These are phyloP conservation scores for Nephotettix cincticeps DNA, from an alignment of 1,140 invertebrate genomes.

Conservation along the genomic window DNA sequence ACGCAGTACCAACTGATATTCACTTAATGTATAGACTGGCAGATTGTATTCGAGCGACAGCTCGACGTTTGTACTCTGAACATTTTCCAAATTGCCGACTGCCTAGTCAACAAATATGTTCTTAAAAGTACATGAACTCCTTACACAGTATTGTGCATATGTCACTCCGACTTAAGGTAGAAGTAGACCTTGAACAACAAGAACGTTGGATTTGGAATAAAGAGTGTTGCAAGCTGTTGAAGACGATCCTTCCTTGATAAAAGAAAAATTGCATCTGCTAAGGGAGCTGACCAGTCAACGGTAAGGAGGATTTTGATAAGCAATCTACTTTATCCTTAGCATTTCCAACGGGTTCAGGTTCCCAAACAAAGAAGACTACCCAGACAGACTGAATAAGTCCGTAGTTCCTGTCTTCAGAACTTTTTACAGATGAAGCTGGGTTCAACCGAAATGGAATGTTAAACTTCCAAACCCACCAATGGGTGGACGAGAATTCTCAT, in stretches of 20 bases:
- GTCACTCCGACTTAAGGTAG: too few relatives aligned
- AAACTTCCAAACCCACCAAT: slow-evolving; percentile 47
- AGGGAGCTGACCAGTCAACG: neutral
- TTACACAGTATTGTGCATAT: too few relatives aligned
- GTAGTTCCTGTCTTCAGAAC: slow-evolving; percentile 9
- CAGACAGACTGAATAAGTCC: neutral
- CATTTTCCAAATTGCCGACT: too few relatives aligned
- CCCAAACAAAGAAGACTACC: neutral
- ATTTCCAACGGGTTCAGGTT: neutral
- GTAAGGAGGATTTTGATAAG: neutral
- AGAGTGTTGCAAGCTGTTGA: too few relatives aligned
- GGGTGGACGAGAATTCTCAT: slow-evolving; percentile 46
- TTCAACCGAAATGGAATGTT: slow-evolving; percentile 44
- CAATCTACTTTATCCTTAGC: neutral
- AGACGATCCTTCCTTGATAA: neutral
- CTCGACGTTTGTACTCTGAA: too few relatives aligned
- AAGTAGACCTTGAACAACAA: too few relatives aligned
- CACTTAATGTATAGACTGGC: too few relatives aligned
- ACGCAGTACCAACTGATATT: too few relatives aligned
- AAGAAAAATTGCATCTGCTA: slow-evolving; percentile 2
- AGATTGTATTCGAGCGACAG: too few relatives aligned
- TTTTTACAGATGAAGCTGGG: slow-evolving; percentile 46
- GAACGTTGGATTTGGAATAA: too few relatives aligned
- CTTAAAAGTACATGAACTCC: too few relatives aligned
- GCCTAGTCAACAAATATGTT: too few relatives aligned